A percentile compares a stretch with the other conserved stretches of the same genome.
Evolutionary conservation across 2,113 vertebrate genomes (phyloP).

Genomic region (Mus spicilegus): DNA sequence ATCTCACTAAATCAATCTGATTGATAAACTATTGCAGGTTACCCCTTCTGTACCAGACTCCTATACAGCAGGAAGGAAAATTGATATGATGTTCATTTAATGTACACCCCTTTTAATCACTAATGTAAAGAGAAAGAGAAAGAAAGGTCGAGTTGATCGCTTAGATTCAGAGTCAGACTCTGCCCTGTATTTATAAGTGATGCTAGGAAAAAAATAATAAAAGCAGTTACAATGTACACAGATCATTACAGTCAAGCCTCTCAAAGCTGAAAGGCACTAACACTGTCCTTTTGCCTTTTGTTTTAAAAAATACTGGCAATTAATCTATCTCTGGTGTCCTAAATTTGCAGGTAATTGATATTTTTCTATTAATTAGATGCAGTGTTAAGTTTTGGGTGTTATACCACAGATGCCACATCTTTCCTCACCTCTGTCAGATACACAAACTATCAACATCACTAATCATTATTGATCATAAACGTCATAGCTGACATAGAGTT

Average conservation of each 20-base stretch:
- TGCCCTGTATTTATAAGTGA: not conserved
- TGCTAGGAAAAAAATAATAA: not conserved
- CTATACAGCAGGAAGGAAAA: not conserved
- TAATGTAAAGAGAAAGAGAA: not conserved
- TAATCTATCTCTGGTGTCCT: not conserved
- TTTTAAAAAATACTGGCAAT: not conserved
- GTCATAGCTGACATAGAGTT: not conserved
- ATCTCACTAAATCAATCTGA: not conserved
- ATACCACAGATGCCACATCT: not conserved
- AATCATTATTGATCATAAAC: not conserved
- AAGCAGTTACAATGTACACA: not conserved
- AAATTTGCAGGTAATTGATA: not conserved
- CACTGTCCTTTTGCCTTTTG: not conserved
- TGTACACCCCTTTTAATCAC: not conserved
- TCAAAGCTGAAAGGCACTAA: not conserved
- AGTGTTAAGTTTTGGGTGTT: not conserved
- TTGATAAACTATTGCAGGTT: not conserved
- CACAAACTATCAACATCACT: not conserved
- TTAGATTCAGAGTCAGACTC: not conserved
- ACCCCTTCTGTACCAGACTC: not conserved
- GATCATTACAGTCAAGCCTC: not conserved
- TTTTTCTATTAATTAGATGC: not conserved
- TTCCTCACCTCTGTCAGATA: not conserved
- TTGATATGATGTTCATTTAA: not conserved
- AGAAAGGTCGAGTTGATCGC: not conserved